phyloP scores from a whole-genome alignment of 2,113 vertebrate species.

The Bolborhynchus lineola region DNA sequence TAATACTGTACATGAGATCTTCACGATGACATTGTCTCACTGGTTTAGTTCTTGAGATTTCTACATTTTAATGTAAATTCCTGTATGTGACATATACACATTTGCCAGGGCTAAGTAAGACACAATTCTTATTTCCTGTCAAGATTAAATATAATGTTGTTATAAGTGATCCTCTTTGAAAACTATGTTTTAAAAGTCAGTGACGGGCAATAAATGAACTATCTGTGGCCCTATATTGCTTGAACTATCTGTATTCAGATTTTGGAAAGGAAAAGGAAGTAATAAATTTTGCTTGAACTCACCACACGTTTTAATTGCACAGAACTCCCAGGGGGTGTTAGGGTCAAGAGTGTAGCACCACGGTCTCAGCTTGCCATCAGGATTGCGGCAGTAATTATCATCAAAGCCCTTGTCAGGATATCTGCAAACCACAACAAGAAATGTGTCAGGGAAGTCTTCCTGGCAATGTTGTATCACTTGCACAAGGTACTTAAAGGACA shows the following conservation, averaged over 20 bases:
- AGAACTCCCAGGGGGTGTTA: constrained; percentile 94
- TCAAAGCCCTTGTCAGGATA: constrained; percentile 94
- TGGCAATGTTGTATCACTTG: constrained; percentile 1
- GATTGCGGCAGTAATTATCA: constrained; percentile 99
- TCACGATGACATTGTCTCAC: neutral
- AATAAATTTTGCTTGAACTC: constrained; percentile 81
- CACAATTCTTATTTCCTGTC: neutral
- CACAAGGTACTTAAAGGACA: neutral
- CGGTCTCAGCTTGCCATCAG: constrained; percentile 90
- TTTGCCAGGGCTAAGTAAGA: neutral
- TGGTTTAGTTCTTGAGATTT: neutral
- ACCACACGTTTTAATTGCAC: constrained; percentile 95
- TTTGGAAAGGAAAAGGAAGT: constrained; percentile 77
- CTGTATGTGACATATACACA: rapidly evolving
- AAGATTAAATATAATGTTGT: neutral
- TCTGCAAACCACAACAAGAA: constrained; percentile 80
- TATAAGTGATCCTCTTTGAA: neutral
- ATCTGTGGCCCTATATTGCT: constrained; percentile 18
- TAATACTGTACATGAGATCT: neutral
- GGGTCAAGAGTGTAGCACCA: constrained; percentile 98
- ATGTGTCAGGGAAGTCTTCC: constrained; percentile 69
- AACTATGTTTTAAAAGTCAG: neutral
- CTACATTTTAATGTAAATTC: neutral
- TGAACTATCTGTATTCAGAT: constrained; percentile 39
- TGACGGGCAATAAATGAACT: constrained; percentile 7